These are phyloP conservation scores for Cinclus cinclus DNA, from an alignment of 2,113 vertebrate species.

Conservation along the genomic window DNA sequence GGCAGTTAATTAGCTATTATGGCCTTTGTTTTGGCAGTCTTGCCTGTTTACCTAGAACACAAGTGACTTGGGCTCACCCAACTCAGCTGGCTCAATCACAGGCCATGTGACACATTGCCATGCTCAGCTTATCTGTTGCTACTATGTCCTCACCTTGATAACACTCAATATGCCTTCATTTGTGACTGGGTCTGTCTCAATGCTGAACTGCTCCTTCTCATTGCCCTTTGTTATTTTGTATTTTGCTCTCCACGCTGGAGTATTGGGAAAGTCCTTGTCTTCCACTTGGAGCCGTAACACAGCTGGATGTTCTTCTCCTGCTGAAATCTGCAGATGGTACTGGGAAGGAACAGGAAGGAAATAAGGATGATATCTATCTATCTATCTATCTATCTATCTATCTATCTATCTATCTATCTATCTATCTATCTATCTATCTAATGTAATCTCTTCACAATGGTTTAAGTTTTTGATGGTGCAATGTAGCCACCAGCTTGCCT, in stretches of 20 bases:
- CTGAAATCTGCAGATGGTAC: background rate
- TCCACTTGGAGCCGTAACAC: background rate
- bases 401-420: background rate
- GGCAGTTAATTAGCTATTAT: background rate
- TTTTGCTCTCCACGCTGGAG: background rate
- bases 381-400: background rate
- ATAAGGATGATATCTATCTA: background rate
- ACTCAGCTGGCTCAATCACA: background rate
- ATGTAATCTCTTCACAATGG: background rate
- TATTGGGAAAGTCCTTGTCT: background rate
- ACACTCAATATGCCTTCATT: background rate
- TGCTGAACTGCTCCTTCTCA: background rate
- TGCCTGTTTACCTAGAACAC: background rate
- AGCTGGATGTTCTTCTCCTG: background rate
- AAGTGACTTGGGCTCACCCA: background rate
- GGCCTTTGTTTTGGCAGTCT: background rate
- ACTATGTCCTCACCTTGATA: background rate
- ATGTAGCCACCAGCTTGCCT: background rate
- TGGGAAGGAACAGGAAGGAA: background rate
- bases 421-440: background rate
- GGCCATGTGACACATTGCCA: background rate
- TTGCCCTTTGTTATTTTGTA: background rate
- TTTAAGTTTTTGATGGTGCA: background rate
- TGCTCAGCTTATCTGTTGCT: rapidly evolving
- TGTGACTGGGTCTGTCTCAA: background rate